Conservation (phyloP, 64 coral and sea anemone genomes). For the Pachyseris speciosa region DNA sequence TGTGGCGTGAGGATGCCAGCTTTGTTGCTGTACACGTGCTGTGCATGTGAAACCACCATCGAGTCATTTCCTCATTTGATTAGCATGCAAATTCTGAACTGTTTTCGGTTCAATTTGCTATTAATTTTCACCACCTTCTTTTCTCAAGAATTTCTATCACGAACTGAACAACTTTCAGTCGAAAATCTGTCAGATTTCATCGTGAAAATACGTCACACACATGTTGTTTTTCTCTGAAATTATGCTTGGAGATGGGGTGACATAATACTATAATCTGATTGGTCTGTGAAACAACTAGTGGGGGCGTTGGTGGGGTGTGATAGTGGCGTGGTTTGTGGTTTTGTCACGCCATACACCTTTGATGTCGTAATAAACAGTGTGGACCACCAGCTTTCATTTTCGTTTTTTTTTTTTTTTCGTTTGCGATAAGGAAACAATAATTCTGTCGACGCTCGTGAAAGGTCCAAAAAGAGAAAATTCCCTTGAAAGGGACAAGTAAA, state of each 20-base stretch:
- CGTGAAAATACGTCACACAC: not conserved
- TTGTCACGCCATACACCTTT: slow-evolving; percentile 1
- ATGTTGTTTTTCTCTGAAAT: not conserved
- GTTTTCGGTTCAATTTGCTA: not conserved
- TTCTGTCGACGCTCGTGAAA: too few relatives aligned
- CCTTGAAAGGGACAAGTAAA: too few relatives aligned
- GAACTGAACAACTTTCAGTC: not conserved
- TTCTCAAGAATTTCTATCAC: not conserved
- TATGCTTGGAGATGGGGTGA: not conserved
- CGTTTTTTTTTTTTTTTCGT: not conserved
- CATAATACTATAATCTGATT: slow-evolving; percentile 1
- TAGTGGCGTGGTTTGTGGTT: slow-evolving; percentile 10
- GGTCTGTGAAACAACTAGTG: not conserved
- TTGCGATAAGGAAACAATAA: too few relatives aligned
- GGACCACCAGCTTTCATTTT: not conserved
- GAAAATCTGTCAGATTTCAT: not conserved
- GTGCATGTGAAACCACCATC: slow-evolving; percentile 4
- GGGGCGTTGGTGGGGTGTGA: not conserved
- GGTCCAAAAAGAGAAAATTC: too few relatives aligned
- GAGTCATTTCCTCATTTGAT: not conserved
- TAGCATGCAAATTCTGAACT: not conserved
- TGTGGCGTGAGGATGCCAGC: slow-evolving; percentile 1
- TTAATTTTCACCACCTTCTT: not conserved
- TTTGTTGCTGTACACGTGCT: slow-evolving; percentile 42
- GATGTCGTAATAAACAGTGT: too few relatives aligned